Conservation (phyloP, 2,888 invertebrate species). For the Amorpha juglandis region DNA sequence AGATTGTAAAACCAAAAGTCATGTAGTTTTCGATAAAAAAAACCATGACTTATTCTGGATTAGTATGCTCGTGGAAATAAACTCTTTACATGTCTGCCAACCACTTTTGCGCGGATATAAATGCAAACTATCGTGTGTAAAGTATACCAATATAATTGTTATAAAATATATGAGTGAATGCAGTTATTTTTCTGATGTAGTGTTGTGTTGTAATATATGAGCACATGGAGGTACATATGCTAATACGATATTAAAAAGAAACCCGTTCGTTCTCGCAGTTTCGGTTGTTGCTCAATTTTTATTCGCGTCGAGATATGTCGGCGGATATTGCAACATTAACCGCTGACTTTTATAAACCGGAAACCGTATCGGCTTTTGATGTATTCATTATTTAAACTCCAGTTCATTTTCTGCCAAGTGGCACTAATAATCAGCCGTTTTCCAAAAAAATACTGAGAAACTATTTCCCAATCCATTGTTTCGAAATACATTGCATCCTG, state of each 20-base stretch:
- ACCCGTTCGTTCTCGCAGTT: conserved; percentile 13
- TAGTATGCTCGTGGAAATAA: no score
- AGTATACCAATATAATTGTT: no score
- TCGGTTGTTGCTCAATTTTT: conserved; percentile 26
- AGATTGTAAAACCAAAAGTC: no score
- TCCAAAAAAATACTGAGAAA: neutral
- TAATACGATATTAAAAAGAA: conserved; percentile 21
- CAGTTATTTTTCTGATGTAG: no score
- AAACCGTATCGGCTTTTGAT: conserved; percentile 44
- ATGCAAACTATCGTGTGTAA: no score
- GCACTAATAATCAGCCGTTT: neutral
- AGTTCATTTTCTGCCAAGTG: conserved; percentile 12
- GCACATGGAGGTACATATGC: neutral
- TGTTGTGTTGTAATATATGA: neutral
- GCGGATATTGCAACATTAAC: conserved; percentile 55
- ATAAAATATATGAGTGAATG: no score
- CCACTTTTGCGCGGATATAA: no score
- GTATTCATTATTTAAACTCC: conserved; percentile 28
- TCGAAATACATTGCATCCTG: no score
- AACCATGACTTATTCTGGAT: no score
- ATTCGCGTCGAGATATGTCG: conserved; percentile 40
- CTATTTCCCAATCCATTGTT: neutral
- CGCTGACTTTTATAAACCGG: conserved; percentile 49
- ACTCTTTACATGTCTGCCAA: no score
- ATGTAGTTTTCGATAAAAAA: no score